These are phyloP conservation scores for Ormyrus rosae DNA, from an alignment of 2,888 invertebrate genomes.

Conservation along the genomic window DNA sequence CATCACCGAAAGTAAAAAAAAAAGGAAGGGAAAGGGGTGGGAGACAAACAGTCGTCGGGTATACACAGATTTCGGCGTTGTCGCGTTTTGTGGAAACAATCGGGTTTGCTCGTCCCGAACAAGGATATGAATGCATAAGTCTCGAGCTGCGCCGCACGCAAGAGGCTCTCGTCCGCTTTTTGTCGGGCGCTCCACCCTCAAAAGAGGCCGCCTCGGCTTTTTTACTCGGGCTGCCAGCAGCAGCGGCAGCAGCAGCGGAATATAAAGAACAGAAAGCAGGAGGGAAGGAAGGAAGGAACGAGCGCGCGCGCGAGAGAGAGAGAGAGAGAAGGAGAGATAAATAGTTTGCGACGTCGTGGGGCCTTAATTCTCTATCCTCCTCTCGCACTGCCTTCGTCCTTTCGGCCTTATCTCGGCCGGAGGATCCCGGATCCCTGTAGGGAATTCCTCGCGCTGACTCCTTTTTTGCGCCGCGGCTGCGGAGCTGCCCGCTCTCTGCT, in stretches of 20 bases:
- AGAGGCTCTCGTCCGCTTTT: conserved; percentile 60
- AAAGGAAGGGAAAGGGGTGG: conserved; percentile 1
- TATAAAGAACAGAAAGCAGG: conserved; percentile 44
- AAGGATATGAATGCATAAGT: conserved; percentile 74
- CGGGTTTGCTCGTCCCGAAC: conserved; percentile 67
- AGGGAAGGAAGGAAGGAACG: conserved; percentile 17
- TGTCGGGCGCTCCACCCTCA: conserved; percentile 64
- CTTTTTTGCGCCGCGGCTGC: conserved; percentile 23
- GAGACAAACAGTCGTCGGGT: conserved; percentile 66
- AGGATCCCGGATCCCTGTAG: conserved; percentile 47
- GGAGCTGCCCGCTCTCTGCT: neutral
- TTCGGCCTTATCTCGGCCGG: neutral
- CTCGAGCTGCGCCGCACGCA: conserved; percentile 68
- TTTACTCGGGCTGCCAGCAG: neutral
- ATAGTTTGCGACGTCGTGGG: conserved; percentile 42
- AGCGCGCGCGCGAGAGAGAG: conserved; percentile 22
- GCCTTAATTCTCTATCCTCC: conserved; percentile 44
- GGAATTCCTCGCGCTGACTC: conserved; percentile 26
- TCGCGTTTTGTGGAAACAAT: conserved; percentile 74
- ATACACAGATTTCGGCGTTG: conserved; percentile 62
- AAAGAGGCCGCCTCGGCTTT: conserved; percentile 67
- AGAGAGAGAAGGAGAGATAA: conserved; percentile 28
- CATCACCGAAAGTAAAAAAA: conserved; percentile 11
- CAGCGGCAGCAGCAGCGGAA: conserved; percentile 44
- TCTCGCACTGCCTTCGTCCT: neutral